These are phyloP conservation scores for Ornithoptera alexandrae DNA, from an alignment of 2,888 invertebrate genomes.

Conservation along the genomic window DNA sequence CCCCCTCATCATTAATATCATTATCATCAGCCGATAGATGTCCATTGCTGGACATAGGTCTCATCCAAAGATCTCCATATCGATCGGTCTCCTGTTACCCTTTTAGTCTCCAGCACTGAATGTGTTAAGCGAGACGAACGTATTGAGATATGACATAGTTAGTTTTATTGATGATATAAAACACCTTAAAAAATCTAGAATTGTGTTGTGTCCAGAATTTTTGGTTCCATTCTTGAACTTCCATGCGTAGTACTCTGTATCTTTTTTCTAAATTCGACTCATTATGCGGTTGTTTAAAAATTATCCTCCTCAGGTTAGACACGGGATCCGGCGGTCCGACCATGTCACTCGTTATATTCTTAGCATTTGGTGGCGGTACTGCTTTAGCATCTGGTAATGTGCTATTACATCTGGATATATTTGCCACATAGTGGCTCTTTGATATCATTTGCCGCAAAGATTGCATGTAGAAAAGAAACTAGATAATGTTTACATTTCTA, in stretches of 20 bases:
- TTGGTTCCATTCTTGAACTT: constrained; percentile 91
- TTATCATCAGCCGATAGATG: no score
- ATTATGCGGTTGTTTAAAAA: constrained; percentile 81
- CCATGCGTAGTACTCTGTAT: constrained; percentile 82
- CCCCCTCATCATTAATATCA: no score
- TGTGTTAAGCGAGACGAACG: neutral
- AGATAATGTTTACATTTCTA: constrained; percentile 10
- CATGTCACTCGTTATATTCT: constrained; percentile 77
- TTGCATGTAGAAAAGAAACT: constrained; percentile 4
- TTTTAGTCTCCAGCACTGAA: no score
- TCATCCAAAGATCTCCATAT: no score
- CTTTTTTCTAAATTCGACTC: constrained; percentile 84
- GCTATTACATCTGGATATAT: constrained; percentile 43
- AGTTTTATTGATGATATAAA: constrained; percentile 27
- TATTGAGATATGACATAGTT: constrained; percentile 1
- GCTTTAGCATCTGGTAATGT: constrained; percentile 55
- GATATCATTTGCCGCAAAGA: constrained; percentile 3
- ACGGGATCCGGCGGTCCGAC: constrained; percentile 90
- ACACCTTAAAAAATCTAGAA: constrained; percentile 83
- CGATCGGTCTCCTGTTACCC: no score
- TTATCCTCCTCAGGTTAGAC: constrained; percentile 88
- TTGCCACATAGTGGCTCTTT: constrained; percentile 34
- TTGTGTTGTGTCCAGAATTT: constrained; percentile 92
- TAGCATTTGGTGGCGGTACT: constrained; percentile 62
- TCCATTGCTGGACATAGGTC: no score